Evolutionary conservation across 1,140 invertebrate genomes (phyloP).

Genomic region (Acyrthosiphon pisum): DNA sequence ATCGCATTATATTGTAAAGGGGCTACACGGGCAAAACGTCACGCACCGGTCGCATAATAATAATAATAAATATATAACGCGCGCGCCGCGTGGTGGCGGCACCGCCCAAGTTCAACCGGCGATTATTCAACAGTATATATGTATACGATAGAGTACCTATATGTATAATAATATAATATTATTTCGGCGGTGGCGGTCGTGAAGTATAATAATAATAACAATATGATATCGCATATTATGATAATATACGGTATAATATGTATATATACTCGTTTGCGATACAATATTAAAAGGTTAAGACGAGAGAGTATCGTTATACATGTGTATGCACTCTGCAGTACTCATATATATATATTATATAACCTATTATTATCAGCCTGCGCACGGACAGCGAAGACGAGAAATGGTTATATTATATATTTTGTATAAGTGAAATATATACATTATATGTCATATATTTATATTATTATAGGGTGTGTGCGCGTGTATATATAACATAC

Average conservation of each 20-base stretch:
- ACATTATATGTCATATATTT: too few species aligned
- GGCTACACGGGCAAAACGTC: constrained; percentile 15
- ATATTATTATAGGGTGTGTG: not conserved
- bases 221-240: not conserved
- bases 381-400: not conserved
- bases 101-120: constrained; percentile 28
- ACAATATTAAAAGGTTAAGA: not conserved
- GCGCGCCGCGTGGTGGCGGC: not conserved
- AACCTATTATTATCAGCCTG: not conserved
- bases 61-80: constrained; percentile 15
- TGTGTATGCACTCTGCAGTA: not conserved
- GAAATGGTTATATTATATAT: not conserved
- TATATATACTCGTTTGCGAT: not conserved
- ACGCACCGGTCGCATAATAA: constrained; percentile 17
- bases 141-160: not conserved
- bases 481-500: accelerated
- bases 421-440: not conserved
- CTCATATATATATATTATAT: not conserved
- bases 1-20: not conserved
- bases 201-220: not conserved
- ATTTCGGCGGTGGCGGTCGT: not conserved
- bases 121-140: not conserved
- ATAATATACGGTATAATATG: not conserved
- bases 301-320: not conserved
- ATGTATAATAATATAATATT: not conserved